A percentile compares a stretch with the other conserved stretches of the same genome.
These are phyloP conservation scores for Vulpes vulpes DNA, from an alignment of 2,113 vertebrate genomes.

Conservation along the genomic window DNA sequence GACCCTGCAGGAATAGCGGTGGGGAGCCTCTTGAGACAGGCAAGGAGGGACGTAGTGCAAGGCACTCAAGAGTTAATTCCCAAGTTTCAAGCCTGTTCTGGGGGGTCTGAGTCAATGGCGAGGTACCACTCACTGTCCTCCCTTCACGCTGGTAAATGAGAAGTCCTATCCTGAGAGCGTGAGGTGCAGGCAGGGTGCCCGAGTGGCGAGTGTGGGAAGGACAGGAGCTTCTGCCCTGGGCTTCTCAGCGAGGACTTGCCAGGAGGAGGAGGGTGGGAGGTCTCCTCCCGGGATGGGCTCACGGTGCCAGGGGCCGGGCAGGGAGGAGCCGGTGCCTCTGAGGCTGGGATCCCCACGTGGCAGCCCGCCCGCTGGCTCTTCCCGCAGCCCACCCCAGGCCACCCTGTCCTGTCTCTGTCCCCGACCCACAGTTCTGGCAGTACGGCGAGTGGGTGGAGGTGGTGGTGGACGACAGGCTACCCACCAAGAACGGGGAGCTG, in stretches of 20 bases:
- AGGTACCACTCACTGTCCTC: not conserved
- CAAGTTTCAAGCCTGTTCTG: not conserved
- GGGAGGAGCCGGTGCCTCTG: too few relatives aligned
- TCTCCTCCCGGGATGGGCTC: not conserved
- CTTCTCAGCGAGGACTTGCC: not conserved
- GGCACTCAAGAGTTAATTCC: not conserved
- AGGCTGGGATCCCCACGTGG: not conserved
- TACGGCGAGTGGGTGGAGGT: constrained; percentile 97
- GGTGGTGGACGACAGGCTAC: constrained; percentile 95
- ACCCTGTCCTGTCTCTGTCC: not conserved
- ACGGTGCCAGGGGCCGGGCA: too few relatives aligned
- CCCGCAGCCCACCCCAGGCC: not conserved
- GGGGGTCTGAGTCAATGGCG: not conserved
- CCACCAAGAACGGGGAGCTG: constrained; percentile 93
- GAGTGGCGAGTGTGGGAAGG: not conserved
- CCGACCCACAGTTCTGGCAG: constrained; percentile 94
- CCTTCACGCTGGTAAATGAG: not conserved
- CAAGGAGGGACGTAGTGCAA: not conserved
- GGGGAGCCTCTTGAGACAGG: not conserved
- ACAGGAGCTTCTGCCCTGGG: not conserved
- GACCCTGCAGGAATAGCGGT: fast-evolving
- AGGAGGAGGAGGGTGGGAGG: not conserved
- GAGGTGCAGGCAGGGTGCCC: too few relatives aligned
- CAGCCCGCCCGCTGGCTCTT: not conserved
- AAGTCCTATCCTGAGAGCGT: not conserved